These are phyloP conservation scores for Sanderia malayensis DNA, from an alignment of 30 jellyfish, hydroid and myxozoan species.

Conservation along the genomic window DNA sequence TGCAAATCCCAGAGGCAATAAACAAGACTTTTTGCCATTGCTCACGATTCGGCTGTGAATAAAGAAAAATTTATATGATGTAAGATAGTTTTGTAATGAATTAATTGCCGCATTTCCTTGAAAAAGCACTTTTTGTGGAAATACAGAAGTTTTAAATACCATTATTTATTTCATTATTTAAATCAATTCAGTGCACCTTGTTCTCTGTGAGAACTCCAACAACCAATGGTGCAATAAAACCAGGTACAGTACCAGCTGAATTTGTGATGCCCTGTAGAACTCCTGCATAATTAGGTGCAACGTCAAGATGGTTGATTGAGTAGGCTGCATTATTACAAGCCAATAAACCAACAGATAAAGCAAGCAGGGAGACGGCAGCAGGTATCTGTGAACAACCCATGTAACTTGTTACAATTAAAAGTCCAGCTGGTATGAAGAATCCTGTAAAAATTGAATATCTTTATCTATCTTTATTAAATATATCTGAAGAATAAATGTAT, in stretches of 20 bases:
- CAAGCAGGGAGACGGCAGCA: constrained; percentile 47
- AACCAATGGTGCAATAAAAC: constrained; percentile 51
- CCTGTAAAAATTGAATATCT: constrained; percentile 28
- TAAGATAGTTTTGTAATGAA: too few species aligned
- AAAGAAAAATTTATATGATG: too few species aligned
- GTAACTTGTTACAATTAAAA: constrained; percentile 36
- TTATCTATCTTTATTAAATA: too few species aligned
- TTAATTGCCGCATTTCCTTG: too few species aligned
- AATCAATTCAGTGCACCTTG: constrained; percentile 33
- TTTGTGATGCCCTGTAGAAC: constrained; percentile 58
- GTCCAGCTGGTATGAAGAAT: constrained; percentile 52
- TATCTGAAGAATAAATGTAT: too few species aligned
- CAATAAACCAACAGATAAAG: constrained; percentile 46
- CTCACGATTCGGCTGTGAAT: constrained; percentile 46
- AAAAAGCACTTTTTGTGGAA: too few species aligned
- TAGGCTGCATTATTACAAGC: constrained; percentile 37
- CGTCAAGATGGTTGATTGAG: constrained; percentile 60
- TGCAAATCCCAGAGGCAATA: constrained; percentile 36
- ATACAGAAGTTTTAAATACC: too few species aligned
- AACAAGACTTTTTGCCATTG: constrained; percentile 64
- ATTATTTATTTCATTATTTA: too few species aligned
- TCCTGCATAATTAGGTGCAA: constrained; percentile 65
- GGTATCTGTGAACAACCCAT: constrained; percentile 55
- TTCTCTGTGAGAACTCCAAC: constrained; percentile 69
- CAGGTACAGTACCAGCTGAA: constrained; percentile 63